Base-by-base conservation (phyloP, 2,113 vertebrate species). In the Aix galericulata region DNA sequence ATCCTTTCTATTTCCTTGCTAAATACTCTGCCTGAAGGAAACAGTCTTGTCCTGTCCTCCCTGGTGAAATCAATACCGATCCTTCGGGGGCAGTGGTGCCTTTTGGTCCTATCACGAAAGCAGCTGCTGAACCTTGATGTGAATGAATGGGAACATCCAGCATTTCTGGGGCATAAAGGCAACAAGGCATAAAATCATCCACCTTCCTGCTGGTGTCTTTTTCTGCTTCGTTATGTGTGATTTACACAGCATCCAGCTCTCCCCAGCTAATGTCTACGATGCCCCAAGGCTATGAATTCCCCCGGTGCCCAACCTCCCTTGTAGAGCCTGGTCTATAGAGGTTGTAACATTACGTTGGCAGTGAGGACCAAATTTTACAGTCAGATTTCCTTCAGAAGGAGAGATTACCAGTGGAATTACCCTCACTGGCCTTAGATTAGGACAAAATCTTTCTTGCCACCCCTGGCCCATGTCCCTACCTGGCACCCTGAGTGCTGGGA, bases 401-500 rank as follows among this genome's bases (percentile, higher is more conserved):
- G 60, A 25, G 58, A 23, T 27, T 11, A 21, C 25, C 38, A 38
- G 4, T 22, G 22, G 36, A 36, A n/a, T 71, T 31, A 6, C 8
- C 62, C 32, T 71, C 21, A 0, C 9, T 44, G 53, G 20, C 31
- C 68, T 40, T 7, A 46, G 44, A 11, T 23, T 6, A 0, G 8
- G 40, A 17, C 11, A 68, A 50, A 82, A 21, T 36, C 27, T 48
- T 71, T 63, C 25, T 9, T 18, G 38, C 62, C 50, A 44, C 36
- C 13, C 2, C 36, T 6, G 1, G 10, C 52, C 46, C 50, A 59
- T n/a, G 14, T n/a, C 48, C 23, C 12, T 29, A 13, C 73, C 77
- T 20, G 31, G 4, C 58, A 20, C 9, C 31, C 56, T 17, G 50
- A 4, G 16, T 0, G 11, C 75, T 26, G 60, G n/a, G 18, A 29